Percentiles rank a stretch among this genome's conserved stretches.
phyloP scores from a whole-genome alignment of 2,888 invertebrate genomes.

The Chrysodeixis includens region DNA sequence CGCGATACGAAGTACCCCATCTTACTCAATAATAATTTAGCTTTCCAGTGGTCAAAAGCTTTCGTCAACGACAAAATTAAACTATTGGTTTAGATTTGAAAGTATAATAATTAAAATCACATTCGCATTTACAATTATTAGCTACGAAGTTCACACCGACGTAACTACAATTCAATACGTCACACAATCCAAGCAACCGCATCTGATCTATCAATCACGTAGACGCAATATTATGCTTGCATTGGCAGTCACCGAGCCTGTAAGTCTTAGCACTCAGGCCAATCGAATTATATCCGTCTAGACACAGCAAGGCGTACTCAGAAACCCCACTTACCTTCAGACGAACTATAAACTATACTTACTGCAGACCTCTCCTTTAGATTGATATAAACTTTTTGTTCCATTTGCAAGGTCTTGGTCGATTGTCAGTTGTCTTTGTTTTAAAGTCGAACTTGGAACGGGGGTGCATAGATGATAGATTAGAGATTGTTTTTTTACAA shows the following conservation, averaged over 20 bases:
- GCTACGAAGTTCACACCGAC: too few species aligned
- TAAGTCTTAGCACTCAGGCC: conserved; percentile 1
- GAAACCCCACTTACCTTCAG: not conserved
- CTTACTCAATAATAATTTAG: too few species aligned
- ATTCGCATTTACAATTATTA: too few species aligned
- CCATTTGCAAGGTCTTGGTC: not conserved
- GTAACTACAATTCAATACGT: not conserved
- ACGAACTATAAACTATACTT: not conserved
- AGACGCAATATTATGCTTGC: not conserved
- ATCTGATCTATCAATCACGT: not conserved
- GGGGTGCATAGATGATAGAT: too few species aligned
- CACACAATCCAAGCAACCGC: not conserved
- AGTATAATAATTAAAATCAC: too few species aligned
- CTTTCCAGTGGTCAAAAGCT: too few species aligned
- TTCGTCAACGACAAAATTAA: too few species aligned
- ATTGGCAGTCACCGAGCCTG: conserved; percentile 1
- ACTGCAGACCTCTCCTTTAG: not conserved
- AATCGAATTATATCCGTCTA: conserved; percentile 4
- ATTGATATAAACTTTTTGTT: not conserved
- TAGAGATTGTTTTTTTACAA: too few species aligned
- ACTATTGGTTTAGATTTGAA: too few species aligned
- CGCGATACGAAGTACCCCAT: too few species aligned
- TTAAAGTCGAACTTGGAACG: too few species aligned
- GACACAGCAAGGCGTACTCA: conserved; percentile 1
- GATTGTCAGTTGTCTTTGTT: not conserved